phyloP scores from a whole-genome alignment of 2,797 vertebrate genomes.

The Jordanella pulchra region DNA sequence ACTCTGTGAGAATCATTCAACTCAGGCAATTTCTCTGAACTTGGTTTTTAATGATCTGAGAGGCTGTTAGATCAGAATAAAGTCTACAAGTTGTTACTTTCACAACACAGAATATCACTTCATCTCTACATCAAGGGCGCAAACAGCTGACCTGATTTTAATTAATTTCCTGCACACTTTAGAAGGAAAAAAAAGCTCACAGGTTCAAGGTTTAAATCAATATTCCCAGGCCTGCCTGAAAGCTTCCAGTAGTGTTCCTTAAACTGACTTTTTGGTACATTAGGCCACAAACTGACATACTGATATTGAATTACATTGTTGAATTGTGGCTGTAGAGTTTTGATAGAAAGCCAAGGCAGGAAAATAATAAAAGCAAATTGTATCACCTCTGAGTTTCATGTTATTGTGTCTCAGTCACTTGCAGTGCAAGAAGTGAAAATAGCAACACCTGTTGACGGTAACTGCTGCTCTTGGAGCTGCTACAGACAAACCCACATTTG shows the following conservation, averaged over 20 bases:
- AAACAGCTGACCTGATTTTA: conserved; percentile 35
- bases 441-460: conserved; percentile 13
- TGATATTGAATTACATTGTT: conserved; percentile 33
- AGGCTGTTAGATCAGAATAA: conserved; percentile 35
- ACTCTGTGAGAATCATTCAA: not conserved
- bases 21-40: conserved; percentile 1
- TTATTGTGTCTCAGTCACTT: conserved; percentile 28
- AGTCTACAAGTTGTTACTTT: conserved; percentile 17
- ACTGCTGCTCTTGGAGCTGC: conserved; percentile 8
- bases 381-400: conserved; percentile 27
- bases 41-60: conserved; percentile 29
- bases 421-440: conserved; percentile 23
- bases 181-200: conserved; percentile 37
- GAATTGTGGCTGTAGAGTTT: conserved; percentile 28
- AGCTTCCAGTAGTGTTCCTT: conserved; percentile 22
- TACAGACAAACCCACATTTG: not conserved
- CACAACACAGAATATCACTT: conserved; percentile 33
- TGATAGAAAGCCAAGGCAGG: conserved; percentile 17
- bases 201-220: conserved; percentile 54
- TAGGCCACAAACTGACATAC: conserved; percentile 45
- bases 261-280: conserved; percentile 48
- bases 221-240: conserved; percentile 42
- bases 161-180: conserved; percentile 56
- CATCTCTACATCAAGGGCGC: conserved; percentile 17
- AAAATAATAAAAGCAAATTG: conserved; percentile 25